Base-by-base conservation (phyloP, 2,888 invertebrate species). In the Trisateles emortualis region DNA sequence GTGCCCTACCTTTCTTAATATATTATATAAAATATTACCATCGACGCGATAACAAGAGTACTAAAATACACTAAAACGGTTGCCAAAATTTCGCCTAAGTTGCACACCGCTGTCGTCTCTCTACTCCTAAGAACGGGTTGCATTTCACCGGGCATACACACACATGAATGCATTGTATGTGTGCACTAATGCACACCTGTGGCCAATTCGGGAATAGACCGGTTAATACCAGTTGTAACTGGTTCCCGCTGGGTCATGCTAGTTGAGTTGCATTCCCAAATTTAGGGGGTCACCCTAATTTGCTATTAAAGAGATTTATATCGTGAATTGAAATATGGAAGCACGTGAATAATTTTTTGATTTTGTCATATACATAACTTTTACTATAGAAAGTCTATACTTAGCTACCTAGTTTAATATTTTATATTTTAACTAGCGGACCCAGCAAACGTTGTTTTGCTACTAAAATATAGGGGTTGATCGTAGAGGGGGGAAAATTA, bases 51-150 rank as follows among this genome's bases (percentile, higher is more conserved):
- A n/a, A 29, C 29, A 9, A 29, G 17, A n/a, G n/a, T n/a, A n/a
- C 30, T 11, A 33, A 47, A 47, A 35, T 26, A 8, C 32, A 41
- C 41, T 35, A 26, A 52, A 60, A 58, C 46, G 40, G 24, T 54
- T 30, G 55, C 54, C 57, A 67, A 71, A 71, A 65, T 63, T 47
- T 48, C 55, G 41, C 62, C 57, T 16, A 69, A 50, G 80, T 83
- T 84, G 56, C 17, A 40, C 35, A 75, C 78, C 79, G 65, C 89
- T 88, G 86, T 30, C 83, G 64, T 60, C 43, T 79, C 78, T 77
- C 87, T 88, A 88, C 89, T 85, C 87, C 89, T 91, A 89, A 90
- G 90, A 91, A 88, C 92, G 87, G 90, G 91, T 90, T 86, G 86
- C 87, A 87, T 88, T 90, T 88, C 87, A 86, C 86, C 83, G 74